Base-by-base conservation (phyloP, 2,888 invertebrate species). In the Tenthredo mesomela region DNA sequence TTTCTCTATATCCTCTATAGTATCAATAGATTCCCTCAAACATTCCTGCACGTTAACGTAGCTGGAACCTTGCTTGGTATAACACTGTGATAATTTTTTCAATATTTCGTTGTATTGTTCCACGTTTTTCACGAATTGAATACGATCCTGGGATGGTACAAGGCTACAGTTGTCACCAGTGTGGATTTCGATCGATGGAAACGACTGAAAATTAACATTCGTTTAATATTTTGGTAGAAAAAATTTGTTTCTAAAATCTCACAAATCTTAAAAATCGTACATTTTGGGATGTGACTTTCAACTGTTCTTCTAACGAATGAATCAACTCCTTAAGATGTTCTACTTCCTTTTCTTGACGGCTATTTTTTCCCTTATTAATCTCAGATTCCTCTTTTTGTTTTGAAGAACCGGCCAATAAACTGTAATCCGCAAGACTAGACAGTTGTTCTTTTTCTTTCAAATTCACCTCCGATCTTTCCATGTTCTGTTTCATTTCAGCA, bases 91-190 rank as follows among this genome's bases (percentile, higher is more conserved):
- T 25, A 92, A 86, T 6, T 87, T 85, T 58, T 86, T 71, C 18
- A 91, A 78, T 61, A 89, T 89, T 15, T 89, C 85, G 47, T 87
- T 89, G 84, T 91, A 91, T n/a, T 87, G 87, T 70, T 88, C 88
- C 0, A 89, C 85, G 84, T 87, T 89, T 54, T 89, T 61, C 18
- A 88, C 84, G 4, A 91, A 86, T n/a, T 86, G 75, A 12, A 87
- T 84, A 84, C 80, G 84, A 75, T 85, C 71, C 5, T 84, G n/a
- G 86, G 78, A 82, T 29, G 82, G 82, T 18, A 18, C 4, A 18
- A 37, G 80, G 15, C 40, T 29, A 4, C n/a, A 50, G 33, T 54
- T 58, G 7, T 70, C 65, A n/a, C 25, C 70, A 6, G 50, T 50
- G n/a, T 50, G 65, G 37, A 80, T 80, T 54, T 85, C 67, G 43